Conservation (phyloP, 2,797 vertebrate species). For the Rhynchonycteris naso region DNA sequence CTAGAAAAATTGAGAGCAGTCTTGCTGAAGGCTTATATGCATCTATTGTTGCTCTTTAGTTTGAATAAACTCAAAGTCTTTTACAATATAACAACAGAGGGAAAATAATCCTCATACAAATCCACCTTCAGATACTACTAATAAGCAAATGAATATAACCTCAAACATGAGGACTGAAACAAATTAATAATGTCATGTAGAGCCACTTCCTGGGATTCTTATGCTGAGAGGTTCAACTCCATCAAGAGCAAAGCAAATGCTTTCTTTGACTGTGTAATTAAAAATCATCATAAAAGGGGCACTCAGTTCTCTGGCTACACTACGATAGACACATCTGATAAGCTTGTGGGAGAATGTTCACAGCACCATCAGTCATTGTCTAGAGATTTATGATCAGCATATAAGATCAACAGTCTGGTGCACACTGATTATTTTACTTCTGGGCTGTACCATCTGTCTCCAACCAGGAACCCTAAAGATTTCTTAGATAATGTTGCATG, state of each 20-base stretch:
- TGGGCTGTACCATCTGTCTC: conserved; percentile 49
- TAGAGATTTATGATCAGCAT: background rate
- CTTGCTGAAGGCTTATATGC: background rate
- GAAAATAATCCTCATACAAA: background rate
- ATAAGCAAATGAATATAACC: conserved; percentile 17
- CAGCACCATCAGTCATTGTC: background rate
- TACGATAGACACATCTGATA: background rate
- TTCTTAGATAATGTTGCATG: conserved; percentile 28
- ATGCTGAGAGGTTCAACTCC: background rate
- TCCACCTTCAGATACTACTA: background rate
- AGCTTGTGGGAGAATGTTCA: conserved; percentile 24
- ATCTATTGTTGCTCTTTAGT: conserved; percentile 4
- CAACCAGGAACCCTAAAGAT: conserved; percentile 27
- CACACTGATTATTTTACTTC: conserved; percentile 45
- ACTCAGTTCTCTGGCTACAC: background rate
- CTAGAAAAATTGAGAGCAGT: background rate
- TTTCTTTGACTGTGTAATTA: background rate
- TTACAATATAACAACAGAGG: background rate
- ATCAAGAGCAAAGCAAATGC: background rate
- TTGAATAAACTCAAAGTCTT: conserved; percentile 28
- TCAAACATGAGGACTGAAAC: background rate
- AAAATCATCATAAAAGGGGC: background rate
- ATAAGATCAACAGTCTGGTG: conserved; percentile 44
- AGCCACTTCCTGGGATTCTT: background rate
- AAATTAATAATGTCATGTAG: background rate